Percentiles rank a stretch among this genome's conserved stretches.
Evolutionary conservation across 2,797 vertebrate genomes (phyloP).

Genomic region (Liparis tanakae): DNA sequence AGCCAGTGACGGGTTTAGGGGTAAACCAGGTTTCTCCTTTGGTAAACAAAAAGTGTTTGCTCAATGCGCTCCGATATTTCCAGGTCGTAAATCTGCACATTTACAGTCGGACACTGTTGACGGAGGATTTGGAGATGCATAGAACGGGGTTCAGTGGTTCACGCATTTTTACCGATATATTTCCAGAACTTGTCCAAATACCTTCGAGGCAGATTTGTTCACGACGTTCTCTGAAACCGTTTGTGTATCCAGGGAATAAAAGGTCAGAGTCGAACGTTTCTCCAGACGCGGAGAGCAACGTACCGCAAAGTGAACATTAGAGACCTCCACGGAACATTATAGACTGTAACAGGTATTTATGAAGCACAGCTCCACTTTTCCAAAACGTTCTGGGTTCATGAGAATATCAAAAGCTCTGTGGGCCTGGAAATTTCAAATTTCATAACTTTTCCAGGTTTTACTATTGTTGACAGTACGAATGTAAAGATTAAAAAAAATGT

Average conservation of each 20-base stretch:
- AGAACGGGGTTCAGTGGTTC: not conserved
- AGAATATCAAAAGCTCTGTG: not conserved
- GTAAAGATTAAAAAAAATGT: slow-evolving; percentile 12
- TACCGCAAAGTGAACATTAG: not conserved
- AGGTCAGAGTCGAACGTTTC: not conserved
- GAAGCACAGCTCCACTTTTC: not conserved
- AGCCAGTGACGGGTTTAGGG: slow-evolving; percentile 45
- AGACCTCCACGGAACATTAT: too few species aligned
- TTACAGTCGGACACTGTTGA: slow-evolving; percentile 36
- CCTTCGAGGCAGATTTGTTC: not conserved
- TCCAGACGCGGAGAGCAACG: too few species aligned
- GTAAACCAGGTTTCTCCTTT: slow-evolving; percentile 39
- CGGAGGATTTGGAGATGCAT: slow-evolving; percentile 33
- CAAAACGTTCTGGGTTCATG: not conserved
- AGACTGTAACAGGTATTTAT: not conserved
- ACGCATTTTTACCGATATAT: not conserved
- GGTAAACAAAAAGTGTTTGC: slow-evolving; percentile 28
- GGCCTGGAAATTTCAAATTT: not conserved
- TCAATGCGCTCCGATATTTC: slow-evolving; percentile 34
- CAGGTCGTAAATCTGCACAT: slow-evolving; percentile 25
- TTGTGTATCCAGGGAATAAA: not conserved
- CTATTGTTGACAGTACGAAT: not conserved
- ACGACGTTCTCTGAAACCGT: not conserved
- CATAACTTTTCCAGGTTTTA: not conserved
- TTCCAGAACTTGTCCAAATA: not conserved